Evolutionary conservation across 2,888 invertebrate genomes (phyloP).

Genomic region (Lamproptera curius): DNA sequence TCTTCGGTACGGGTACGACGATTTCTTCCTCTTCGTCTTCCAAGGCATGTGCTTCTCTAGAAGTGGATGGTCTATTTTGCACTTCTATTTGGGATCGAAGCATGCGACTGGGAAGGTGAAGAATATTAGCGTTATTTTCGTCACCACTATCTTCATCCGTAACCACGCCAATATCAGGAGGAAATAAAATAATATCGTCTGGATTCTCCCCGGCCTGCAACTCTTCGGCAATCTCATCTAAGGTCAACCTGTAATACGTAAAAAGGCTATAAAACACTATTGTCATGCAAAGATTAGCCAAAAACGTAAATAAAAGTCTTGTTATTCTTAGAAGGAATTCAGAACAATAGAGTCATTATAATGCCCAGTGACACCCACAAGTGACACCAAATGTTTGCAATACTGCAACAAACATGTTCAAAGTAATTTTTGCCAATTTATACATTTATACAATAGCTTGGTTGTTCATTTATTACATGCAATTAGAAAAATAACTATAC

Average conservation of each 20-base stretch:
- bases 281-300: background rate
- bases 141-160: conserved; percentile 23
- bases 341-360: background rate
- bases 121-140: conserved; percentile 20
- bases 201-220: conserved; percentile 3
- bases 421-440: background rate
- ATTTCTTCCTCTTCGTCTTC: background rate
- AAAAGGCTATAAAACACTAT: background rate
- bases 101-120: conserved; percentile 21
- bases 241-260: conserved; percentile 7
- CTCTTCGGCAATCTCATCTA: conserved; percentile 12
- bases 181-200: conserved; percentile 20
- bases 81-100: conserved; percentile 16
- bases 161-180: conserved; percentile 15
- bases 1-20: conserved; percentile 12
- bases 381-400: background rate
- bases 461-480: too few species aligned
- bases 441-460: too few species aligned
- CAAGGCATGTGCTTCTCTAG: background rate
- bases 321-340: background rate
- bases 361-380: background rate
- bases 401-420: background rate
- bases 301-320: conserved; percentile 3
- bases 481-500: background rate
- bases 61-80: background rate